Conservation (phyloP, 2,797 vertebrate genomes). For the Muscicapa striata region DNA sequence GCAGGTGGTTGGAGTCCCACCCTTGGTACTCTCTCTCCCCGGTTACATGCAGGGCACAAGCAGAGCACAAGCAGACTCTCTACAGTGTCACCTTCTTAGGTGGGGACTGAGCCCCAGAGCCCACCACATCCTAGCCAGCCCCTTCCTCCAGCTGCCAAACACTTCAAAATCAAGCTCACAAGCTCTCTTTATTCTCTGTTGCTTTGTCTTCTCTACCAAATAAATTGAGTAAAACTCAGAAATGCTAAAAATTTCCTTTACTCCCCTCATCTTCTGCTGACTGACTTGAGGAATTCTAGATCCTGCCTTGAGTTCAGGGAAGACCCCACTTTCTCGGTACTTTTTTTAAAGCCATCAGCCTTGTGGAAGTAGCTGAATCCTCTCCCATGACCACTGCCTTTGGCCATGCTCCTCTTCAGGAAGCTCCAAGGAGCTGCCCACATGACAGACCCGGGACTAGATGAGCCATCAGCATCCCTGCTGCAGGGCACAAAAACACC, state of each 20-base stretch:
- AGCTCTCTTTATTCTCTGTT: neutral
- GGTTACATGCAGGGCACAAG: neutral
- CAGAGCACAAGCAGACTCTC: neutral
- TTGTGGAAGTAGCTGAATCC: neutral
- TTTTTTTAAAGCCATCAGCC: neutral
- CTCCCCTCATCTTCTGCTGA: neutral
- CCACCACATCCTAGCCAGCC: neutral
- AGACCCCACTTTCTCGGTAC: neutral
- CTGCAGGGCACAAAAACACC: neutral
- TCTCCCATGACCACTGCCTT: neutral
- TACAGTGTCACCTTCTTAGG: neutral
- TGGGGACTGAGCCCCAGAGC: neutral
- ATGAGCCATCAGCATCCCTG: neutral
- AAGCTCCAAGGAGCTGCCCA: neutral
- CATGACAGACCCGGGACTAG: neutral
- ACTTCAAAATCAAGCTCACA: neutral
- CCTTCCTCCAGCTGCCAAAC: neutral
- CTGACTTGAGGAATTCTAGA: neutral
- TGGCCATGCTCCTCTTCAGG: neutral
- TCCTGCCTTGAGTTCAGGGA: neutral
- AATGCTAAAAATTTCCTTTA: neutral
- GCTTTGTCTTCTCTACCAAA: neutral
- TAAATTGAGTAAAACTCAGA: fast-evolving
- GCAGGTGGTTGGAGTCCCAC: neutral
- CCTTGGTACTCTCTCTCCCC: neutral